Evolutionary conservation across 2,797 vertebrate species (phyloP).

Genomic region (Cirrhinus mrigala): DNA sequence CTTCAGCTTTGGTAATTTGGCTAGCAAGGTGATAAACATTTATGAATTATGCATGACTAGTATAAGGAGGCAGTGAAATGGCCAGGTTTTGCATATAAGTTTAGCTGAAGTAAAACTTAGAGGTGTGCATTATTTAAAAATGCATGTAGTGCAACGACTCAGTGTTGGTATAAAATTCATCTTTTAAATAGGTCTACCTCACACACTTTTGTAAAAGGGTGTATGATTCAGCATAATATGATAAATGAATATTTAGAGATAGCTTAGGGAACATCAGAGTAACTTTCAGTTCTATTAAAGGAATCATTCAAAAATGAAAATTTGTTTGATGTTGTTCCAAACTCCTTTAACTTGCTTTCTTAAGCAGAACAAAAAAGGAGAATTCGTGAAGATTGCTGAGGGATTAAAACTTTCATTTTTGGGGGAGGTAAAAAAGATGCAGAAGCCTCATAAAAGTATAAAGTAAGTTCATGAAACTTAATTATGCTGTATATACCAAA

Average conservation of each 20-base stretch:
- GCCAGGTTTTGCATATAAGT: slow-evolving; percentile 9
- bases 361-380: not conserved
- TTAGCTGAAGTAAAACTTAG: not conserved
- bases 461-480: not conserved
- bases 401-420: not conserved
- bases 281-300: not conserved
- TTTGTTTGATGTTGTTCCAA: not conserved
- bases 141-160: not conserved
- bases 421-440: not conserved
- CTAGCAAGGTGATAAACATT: slow-evolving; percentile 14
- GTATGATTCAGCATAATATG: slow-evolving; percentile 6
- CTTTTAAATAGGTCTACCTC: slow-evolving; percentile 13
- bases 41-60: slow-evolving; percentile 31
- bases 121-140: not conserved
- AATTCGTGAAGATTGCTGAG: not conserved
- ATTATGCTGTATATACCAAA: not conserved
- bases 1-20: slow-evolving; percentile 17
- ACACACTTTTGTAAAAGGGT: not conserved
- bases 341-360: not conserved
- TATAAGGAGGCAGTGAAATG: not conserved
- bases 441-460: not conserved
- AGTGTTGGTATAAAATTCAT: not conserved
- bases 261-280: not conserved
- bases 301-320: not conserved
- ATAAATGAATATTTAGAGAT: not conserved